These are phyloP conservation scores for Heliangelus exortis DNA, from an alignment of 2,797 vertebrate species.

Conservation along the genomic window DNA sequence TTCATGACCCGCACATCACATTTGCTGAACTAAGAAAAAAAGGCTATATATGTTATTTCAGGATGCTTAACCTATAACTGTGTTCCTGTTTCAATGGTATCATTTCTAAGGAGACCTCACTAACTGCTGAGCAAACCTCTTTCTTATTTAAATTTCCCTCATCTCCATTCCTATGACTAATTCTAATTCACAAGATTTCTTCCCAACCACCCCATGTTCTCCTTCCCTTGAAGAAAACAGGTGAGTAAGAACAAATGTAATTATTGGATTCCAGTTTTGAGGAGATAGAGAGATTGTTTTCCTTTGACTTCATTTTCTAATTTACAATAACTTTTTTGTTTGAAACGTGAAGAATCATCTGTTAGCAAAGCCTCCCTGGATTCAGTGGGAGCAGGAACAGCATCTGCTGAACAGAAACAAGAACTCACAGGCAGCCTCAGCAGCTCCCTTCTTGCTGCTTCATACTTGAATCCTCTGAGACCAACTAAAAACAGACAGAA, in stretches of 20 bases:
- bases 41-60: conserved; percentile 43
- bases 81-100: conserved; percentile 49
- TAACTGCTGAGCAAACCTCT: conserved; percentile 29
- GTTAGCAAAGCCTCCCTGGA: neutral
- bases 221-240: neutral
- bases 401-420: neutral
- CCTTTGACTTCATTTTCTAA: neutral
- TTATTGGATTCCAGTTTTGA: neutral
- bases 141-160: conserved; percentile 58
- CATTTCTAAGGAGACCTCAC: neutral
- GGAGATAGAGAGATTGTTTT: neutral
- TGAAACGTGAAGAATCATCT: neutral
- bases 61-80: conserved; percentile 65
- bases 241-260: neutral
- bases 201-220: neutral
- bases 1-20: conserved; percentile 20
- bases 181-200: conserved; percentile 39
- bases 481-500: neutral
- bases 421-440: neutral
- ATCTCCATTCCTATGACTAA: conserved; percentile 16
- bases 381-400: neutral
- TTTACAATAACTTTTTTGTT: neutral
- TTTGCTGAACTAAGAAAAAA: conserved; percentile 18
- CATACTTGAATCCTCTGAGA: neutral
- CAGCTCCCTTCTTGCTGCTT: neutral